Evolutionary conservation across 2,797 vertebrate species (phyloP).

Genomic region (Clarias fuscus): DNA sequence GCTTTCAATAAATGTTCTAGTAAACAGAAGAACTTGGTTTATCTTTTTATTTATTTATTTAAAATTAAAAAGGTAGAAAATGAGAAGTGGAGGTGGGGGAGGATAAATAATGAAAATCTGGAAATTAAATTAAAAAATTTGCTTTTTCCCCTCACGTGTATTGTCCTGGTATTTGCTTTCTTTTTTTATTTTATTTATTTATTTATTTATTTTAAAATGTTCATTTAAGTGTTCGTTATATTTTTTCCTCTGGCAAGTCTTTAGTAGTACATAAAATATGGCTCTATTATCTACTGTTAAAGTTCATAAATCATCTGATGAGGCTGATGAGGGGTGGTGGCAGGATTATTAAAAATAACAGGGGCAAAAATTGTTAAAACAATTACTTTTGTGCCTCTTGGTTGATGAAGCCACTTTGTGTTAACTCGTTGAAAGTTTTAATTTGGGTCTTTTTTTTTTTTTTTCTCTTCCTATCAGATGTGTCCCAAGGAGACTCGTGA

Average conservation of each 20-base stretch:
- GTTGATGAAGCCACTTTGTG: background rate
- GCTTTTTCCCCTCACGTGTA: no score
- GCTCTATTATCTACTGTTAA: background rate
- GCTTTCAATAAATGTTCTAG: background rate
- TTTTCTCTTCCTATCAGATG: conserved; percentile 79
- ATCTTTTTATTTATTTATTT: no score
- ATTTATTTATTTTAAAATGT: no score
- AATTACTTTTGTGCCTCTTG: background rate
- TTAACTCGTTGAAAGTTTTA: background rate
- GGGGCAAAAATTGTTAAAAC: background rate
- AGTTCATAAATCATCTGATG: background rate
- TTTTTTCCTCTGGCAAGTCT: no score
- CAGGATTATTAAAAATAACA: background rate
- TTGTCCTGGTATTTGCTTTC: background rate
- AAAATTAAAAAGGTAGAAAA: no score
- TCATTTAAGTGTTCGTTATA: no score
- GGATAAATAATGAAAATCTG: no score
- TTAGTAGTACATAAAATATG: background rate
- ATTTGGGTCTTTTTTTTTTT: background rate
- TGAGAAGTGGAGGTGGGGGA: no score
- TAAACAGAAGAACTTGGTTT: background rate
- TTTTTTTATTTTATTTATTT: no score
- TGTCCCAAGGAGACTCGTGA: conserved; percentile 91
- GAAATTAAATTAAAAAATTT: no score
- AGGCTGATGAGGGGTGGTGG: background rate